Evolutionary conservation across 2,113 vertebrate species (phyloP).

Genomic region (Hyperopisus bebe): DNA sequence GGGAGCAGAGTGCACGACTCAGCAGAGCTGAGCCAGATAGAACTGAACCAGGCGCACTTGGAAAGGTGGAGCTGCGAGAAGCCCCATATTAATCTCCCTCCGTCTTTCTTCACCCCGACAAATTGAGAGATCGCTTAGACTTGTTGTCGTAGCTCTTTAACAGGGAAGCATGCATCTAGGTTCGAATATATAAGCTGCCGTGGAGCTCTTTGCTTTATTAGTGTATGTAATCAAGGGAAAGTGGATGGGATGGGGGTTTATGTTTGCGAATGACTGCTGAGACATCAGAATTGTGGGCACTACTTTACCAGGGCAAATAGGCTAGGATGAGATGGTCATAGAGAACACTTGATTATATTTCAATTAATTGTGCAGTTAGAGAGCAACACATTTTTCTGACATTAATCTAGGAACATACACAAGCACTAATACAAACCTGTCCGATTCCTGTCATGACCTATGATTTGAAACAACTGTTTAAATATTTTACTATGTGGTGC

Average conservation of each 20-base stretch:
- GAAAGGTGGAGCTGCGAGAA: not conserved
- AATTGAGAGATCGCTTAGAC: not conserved
- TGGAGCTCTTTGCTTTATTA: not conserved
- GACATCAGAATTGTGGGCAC: not conserved
- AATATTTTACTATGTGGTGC: not conserved
- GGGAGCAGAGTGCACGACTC: slow-evolving; percentile 2
- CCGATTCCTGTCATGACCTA: not conserved
- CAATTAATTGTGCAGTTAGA: not conserved
- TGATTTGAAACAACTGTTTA: not conserved
- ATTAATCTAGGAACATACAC: not conserved
- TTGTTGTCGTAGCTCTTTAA: not conserved
- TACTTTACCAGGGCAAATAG: not conserved
- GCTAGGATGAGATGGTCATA: not conserved
- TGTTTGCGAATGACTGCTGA: slow-evolving; percentile 1
- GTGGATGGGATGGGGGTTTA: not conserved
- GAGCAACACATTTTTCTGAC: not conserved
- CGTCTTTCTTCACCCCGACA: not conserved
- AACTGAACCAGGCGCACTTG: not conserved
- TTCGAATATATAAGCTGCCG: not conserved
- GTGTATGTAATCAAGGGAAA: not conserved
- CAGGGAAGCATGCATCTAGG: not conserved
- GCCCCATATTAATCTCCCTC: not conserved
- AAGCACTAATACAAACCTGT: not conserved
- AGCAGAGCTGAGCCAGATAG: not conserved
- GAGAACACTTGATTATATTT: not conserved